These are phyloP conservation scores for Cotesia vestalis DNA, from an alignment of 1,140 invertebrate genomes.

Conservation along the genomic window DNA sequence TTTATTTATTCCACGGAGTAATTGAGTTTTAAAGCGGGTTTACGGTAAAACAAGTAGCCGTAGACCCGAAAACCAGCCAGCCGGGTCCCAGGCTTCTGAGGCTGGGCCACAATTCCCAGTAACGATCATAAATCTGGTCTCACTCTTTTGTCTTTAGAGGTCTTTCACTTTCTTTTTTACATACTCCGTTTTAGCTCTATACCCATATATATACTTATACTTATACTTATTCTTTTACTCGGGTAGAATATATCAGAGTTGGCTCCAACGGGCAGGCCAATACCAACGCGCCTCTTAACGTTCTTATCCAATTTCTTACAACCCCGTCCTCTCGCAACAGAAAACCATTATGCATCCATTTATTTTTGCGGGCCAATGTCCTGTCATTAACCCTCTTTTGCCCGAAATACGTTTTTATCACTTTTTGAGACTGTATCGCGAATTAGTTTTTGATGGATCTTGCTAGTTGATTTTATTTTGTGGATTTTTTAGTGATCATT, in stretches of 20 bases:
- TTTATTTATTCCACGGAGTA: background rate
- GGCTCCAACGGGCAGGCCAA: background rate
- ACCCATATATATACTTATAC: conserved; percentile 7
- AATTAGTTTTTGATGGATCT: no score
- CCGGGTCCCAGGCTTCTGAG: background rate
- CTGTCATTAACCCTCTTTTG: background rate
- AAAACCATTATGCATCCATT: conserved; percentile 1
- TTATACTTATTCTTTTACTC: background rate
- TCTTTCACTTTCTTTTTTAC: conserved; percentile 31
- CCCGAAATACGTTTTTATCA: conserved; percentile 4
- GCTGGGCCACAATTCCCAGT: conserved; percentile 46
- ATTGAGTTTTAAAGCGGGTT: conserved; percentile 8
- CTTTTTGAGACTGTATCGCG: background rate
- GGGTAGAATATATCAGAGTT: background rate
- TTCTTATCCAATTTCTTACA: conserved; percentile 50
- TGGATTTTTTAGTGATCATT: no score
- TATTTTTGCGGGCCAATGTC: conserved; percentile 21
- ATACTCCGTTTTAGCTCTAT: conserved; percentile 9
- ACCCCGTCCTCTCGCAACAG: conserved; percentile 7
- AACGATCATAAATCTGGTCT: conserved; percentile 60
- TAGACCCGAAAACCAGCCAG: background rate
- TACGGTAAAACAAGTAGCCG: conserved; percentile 24
- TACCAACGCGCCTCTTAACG: conserved; percentile 38
- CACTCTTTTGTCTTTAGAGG: conserved; percentile 43
- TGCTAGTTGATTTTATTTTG: no score